Conservation (phyloP, 2,113 vertebrate genomes). For the Sprattus sprattus region DNA sequence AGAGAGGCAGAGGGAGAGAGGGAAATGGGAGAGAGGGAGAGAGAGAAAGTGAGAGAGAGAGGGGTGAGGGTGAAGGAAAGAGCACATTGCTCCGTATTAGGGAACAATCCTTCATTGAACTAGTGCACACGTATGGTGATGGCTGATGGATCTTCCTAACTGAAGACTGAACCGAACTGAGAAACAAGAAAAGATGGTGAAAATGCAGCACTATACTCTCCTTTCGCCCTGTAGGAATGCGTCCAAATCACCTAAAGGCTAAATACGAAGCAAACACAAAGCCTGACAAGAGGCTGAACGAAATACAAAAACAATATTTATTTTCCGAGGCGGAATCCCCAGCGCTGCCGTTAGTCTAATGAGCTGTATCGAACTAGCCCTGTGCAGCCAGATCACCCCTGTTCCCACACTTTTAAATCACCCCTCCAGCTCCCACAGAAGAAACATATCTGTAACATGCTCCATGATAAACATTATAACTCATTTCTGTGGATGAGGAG, state of each 20-base stretch:
- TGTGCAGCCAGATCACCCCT: background rate
- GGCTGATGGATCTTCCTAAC: background rate
- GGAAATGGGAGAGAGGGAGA: background rate
- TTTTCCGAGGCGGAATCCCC: background rate
- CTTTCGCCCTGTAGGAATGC: background rate
- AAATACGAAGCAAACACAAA: background rate
- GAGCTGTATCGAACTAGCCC: background rate
- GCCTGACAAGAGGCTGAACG: background rate
- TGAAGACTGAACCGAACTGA: background rate
- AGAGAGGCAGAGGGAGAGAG: background rate
- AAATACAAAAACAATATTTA: slow-evolving; percentile 5
- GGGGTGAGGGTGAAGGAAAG: background rate
- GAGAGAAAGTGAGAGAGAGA: background rate
- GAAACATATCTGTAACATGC: background rate
- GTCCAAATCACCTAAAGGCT: background rate
- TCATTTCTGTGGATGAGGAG: background rate
- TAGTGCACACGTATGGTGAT: slow-evolving; percentile 29
- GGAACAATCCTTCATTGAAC: slow-evolving; percentile 43
- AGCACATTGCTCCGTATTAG: background rate
- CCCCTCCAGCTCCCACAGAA: background rate
- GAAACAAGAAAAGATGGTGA: background rate
- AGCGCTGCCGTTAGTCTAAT: background rate
- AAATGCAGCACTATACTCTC: background rate
- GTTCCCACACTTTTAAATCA: background rate
- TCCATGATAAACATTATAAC: background rate